These are phyloP conservation scores for Nephotettix cincticeps DNA, from an alignment of 1,140 invertebrate genomes.

Conservation along the genomic window DNA sequence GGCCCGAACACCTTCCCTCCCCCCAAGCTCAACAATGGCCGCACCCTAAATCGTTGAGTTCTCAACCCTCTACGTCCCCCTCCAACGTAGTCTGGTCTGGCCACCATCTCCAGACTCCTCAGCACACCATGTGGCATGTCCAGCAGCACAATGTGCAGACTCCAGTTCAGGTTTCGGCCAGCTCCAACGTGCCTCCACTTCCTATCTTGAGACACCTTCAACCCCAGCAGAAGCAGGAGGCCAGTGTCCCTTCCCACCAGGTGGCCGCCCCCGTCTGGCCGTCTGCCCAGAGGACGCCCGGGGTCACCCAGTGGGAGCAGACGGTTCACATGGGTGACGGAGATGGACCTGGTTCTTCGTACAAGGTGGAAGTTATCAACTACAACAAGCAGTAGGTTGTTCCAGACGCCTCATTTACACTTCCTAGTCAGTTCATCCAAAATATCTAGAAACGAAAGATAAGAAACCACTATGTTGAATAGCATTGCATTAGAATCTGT, in stretches of 20 bases:
- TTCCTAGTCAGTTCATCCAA: no score
- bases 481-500: no score
- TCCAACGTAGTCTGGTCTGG: background rate
- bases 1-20: no score
- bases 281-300: background rate
- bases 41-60: no score
- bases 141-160: background rate
- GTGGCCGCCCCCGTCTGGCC: background rate
- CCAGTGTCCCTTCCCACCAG: background rate
- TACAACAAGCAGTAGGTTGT: background rate
- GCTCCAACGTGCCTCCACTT: background rate
- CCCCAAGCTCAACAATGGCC: no score
- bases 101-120: constrained; percentile 8
- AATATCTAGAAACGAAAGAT: no score
- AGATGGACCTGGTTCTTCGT: background rate
- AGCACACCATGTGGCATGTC: constrained; percentile 1
- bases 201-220: background rate
- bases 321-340: background rate
- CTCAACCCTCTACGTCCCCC: no score
- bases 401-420: no score
- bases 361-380: constrained; percentile 13
- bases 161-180: background rate
- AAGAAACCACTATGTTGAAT: no score
- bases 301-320: constrained; percentile 7
- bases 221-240: background rate